Evolutionary conservation across 1,140 invertebrate genomes (phyloP).

Genomic region (Drepana arcuata): DNA sequence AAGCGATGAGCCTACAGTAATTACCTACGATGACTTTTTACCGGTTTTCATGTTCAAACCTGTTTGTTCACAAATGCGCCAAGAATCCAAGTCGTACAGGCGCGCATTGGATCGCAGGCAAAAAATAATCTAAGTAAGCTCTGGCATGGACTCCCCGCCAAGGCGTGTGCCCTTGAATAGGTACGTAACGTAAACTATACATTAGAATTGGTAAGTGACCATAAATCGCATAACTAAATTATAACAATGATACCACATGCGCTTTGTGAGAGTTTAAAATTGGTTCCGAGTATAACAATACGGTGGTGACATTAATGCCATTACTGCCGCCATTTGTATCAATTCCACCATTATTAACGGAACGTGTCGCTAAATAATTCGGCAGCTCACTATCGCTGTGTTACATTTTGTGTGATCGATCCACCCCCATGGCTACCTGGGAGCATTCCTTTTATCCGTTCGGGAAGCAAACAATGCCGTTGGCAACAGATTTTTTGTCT

Average conservation of each 20-base stretch:
- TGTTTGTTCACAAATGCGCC: conserved; percentile 38
- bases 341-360: conserved; percentile 20
- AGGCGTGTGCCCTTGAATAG: conserved; percentile 16
- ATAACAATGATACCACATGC: too few relatives aligned
- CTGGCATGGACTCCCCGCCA: conserved; percentile 21
- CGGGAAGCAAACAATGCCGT: conserved; percentile 24
- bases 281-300: too few relatives aligned
- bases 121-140: conserved; percentile 35
- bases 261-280: too few relatives aligned
- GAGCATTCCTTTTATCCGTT: conserved; percentile 26
- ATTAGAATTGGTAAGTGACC: too few relatives aligned
- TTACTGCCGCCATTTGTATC: conserved; percentile 22
- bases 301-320: conserved; percentile 11
- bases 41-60: conserved; percentile 55
- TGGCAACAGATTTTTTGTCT: conserved; percentile 35
- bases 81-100: conserved; percentile 34
- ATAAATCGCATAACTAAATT: too few relatives aligned
- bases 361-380: conserved; percentile 22
- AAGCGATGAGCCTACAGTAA: conserved; percentile 49
- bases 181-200: too few relatives aligned
- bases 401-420: conserved; percentile 21
- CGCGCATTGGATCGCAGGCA: conserved; percentile 28
- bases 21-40: conserved; percentile 58
- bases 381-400: conserved; percentile 15
- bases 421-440: conserved; percentile 34